Evolutionary conservation across 2,888 invertebrate species (phyloP).

Genomic region (Pherbina coryleti): DNA sequence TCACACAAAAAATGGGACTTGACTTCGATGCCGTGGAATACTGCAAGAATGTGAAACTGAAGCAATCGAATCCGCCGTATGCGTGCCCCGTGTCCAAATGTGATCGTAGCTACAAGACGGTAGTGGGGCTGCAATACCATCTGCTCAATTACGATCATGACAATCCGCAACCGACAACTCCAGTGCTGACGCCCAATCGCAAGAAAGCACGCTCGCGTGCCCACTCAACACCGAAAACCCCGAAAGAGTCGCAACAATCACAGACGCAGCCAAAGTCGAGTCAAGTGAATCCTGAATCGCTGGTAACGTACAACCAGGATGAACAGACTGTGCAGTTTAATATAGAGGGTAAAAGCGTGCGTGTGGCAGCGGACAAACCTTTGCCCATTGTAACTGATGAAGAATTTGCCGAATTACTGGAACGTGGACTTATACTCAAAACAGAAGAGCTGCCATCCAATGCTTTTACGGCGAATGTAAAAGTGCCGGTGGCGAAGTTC

Average conservation of each 20-base stretch:
- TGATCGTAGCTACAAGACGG: constrained; percentile 87
- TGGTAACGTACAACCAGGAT: constrained; percentile 84
- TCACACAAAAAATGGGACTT: constrained; percentile 75
- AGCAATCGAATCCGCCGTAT: constrained; percentile 81
- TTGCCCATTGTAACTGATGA: constrained; percentile 79
- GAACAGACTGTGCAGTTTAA: constrained; percentile 90
- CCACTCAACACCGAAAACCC: constrained; percentile 69
- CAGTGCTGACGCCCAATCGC: constrained; percentile 74
- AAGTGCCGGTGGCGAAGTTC: constrained; percentile 79
- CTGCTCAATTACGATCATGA: constrained; percentile 88
- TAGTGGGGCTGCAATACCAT: constrained; percentile 88
- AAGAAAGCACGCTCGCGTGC: constrained; percentile 74
- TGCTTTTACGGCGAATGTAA: constrained; percentile 69
- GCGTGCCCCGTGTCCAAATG: constrained; percentile 88
- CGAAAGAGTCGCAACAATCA: constrained; percentile 53
- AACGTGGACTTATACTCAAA: constrained; percentile 64
- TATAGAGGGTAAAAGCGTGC: constrained; percentile 82
- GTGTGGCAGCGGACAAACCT: constrained; percentile 76
- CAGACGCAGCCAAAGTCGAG: constrained; percentile 42
- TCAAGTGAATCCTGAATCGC: constrained; percentile 58
- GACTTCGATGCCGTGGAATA: constrained; percentile 90
- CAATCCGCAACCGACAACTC: constrained; percentile 77
- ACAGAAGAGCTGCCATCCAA: constrained; percentile 63
- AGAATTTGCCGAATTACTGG: constrained; percentile 70
- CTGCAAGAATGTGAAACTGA: constrained; percentile 79